Base-by-base conservation (phyloP, 2,888 invertebrate genomes). In the Athalia circularis region DNA sequence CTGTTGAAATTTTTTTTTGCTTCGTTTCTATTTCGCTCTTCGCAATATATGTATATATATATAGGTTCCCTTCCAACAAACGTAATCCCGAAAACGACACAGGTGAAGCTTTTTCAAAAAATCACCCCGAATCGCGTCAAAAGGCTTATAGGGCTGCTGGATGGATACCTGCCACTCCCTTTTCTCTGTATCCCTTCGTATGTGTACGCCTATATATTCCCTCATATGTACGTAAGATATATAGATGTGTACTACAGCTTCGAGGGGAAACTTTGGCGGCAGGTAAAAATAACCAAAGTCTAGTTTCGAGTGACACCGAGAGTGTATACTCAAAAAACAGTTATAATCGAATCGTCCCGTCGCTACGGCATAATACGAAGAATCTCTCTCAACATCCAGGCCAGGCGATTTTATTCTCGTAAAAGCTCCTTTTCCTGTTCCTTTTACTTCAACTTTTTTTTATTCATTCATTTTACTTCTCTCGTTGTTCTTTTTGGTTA, bases 51-150 rank as follows among this genome's bases (percentile, higher is more conserved):
- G 50, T 61, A 62, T 29, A 1, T 29, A 29, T 29, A 29, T 0
- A 2, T 29, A 29, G 29, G 29, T 29, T 29, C 75, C 75, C 84
- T 84, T 81, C 80, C 84, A 85, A 89, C 88, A 87, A 88, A 88
- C 86, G 88, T 89, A 89, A 89, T 89, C 89, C 88, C 81, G 83
- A 87, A 86, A 87, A 86, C 82, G 86, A 85, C 85, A 89, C 89
- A 89, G 89, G 89, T 89, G 89, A 89, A 83, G 85, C 84, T 81
- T 85, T 78, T 82, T 80, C 83, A 79, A 81, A 85, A 85, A 84
- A 84, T 85, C 85, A 83, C 82, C 82, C 82, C 82, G 74, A 62
- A 78, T 81, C 70, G 61, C 62, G 75, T 75, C 75, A 75, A 75
- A 75, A 62, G 75, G 75, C 75, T 75, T 75, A 75, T 48, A 48